These are phyloP conservation scores for Leptopilina clavipes DNA, from an alignment of 1,140 invertebrate species.

Conservation along the genomic window DNA sequence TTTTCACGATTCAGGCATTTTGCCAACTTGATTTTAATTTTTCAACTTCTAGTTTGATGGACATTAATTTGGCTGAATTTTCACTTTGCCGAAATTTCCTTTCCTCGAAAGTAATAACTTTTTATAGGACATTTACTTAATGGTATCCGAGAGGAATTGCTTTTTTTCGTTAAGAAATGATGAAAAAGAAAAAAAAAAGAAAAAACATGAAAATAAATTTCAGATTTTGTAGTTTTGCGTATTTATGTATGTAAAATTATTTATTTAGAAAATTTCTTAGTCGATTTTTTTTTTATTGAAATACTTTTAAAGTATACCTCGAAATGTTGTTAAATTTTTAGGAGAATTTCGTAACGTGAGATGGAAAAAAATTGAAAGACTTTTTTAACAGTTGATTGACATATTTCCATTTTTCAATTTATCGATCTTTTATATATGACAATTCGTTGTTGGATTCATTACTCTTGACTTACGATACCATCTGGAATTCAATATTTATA, in stretches of 20 bases:
- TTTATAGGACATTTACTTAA: neutral
- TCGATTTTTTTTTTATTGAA: too few species aligned
- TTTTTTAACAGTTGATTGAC: too few species aligned
- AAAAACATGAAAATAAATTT: too few species aligned
- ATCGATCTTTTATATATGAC: constrained; percentile 1
- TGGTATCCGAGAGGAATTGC: neutral
- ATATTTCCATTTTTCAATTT: neutral
- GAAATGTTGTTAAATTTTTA: too few species aligned
- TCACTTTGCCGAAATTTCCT: constrained; percentile 2
- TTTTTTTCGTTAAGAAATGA: neutral
- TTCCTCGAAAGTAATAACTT: constrained; percentile 28
- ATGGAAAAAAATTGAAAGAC: neutral
- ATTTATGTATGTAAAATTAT: too few species aligned
- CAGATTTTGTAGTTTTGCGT: too few species aligned
- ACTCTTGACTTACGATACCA: too few species aligned
- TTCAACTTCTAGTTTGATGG: neutral
- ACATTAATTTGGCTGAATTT: constrained; percentile 31
- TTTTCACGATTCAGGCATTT: neutral
- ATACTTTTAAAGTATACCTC: too few species aligned
- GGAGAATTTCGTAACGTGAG: too few species aligned
- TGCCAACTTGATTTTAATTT: constrained; percentile 19
- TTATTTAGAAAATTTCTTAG: too few species aligned
- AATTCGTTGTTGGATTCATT: neutral
- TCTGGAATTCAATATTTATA: too few species aligned
- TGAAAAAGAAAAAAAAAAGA: neutral